Evolutionary conservation across 1,140 invertebrate species (phyloP), one percentile per base, ranked within the genome.

Genomic region (Ooceraea biroi): DNA sequence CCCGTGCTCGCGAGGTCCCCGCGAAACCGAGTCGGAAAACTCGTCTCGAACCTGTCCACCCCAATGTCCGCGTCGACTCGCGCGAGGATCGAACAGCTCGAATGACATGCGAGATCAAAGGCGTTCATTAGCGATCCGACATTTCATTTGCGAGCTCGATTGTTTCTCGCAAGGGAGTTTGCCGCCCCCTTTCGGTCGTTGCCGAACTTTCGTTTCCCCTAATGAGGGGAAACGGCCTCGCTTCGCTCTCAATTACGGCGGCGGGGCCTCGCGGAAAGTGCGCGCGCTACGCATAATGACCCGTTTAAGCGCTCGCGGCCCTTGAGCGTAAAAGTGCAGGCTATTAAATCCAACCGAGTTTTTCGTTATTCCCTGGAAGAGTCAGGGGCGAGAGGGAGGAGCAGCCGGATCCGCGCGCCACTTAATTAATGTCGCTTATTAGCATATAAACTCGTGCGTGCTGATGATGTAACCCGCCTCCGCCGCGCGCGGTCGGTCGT

Each of bases 371-470:
- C 30, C 66, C 48, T 61, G 78, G 22, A 77, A 65, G 80, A 85
- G 77, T 77, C 65, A 61, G 74, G 89, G 78, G 55, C 7, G 60
- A 44, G 10, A 22, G 52, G 17, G 27, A 25, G 36, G 17, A 27
- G 36, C 22, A 14, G 11, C 7, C 17, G 60, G 17, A 78, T 48
- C 27, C 86, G 86, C 88, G 85, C 72, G 69, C 85, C 85, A 77
- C 90, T 91, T 91, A 91, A 91, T 91, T 91, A 91, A 90, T 91
- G 89, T 90, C 74, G 78, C 83, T 86, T 87, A 91, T 91, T 91
- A 90, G 86, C 90, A 90, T 90, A 88, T 85, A 90, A 91, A 91
- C 89, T 89, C 88, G 83, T 83, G 85, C 84, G 82, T 83, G 78
- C 55, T 66, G 78, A 73, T 84, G 85, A 88, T 87, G 89, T 89